Percentiles rank a stretch among this genome's conserved stretches.
Evolutionary conservation across 2,888 invertebrate species (phyloP).

Genomic region (Drosophila tripunctata): DNA sequence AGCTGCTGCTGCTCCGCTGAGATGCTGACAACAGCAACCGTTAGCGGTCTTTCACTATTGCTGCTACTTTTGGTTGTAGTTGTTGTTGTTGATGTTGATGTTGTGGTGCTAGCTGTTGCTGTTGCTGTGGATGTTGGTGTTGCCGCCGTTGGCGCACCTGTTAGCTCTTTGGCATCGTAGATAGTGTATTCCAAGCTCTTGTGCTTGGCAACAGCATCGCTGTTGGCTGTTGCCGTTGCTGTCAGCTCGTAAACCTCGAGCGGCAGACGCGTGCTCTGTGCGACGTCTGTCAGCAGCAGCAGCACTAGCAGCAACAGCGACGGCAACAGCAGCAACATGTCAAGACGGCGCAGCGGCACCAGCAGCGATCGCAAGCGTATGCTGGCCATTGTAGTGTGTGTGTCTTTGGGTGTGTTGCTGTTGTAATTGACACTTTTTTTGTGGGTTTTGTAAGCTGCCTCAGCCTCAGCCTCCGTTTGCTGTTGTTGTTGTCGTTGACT

Average conservation of each 20-base stretch:
- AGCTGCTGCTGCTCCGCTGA: conserved; percentile 40
- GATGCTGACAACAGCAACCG: conserved; percentile 50
- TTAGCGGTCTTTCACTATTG: conserved; percentile 48
- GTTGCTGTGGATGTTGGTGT: conserved; percentile 30
- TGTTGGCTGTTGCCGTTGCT: conserved; percentile 57
- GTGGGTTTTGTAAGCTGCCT: conserved; percentile 29
- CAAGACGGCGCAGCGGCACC: conserved; percentile 42
- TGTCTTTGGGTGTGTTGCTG: conserved; percentile 49
- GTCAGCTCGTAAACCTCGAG: conserved; percentile 83
- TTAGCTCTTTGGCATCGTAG: conserved; percentile 69
- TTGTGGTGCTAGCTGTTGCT: conserved; percentile 18
- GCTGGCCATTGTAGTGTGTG: conserved; percentile 40
- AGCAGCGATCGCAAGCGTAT: conserved; percentile 40
- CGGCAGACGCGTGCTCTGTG: conserved; percentile 81
- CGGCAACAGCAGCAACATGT: conserved; percentile 36
- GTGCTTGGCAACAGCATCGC: conserved; percentile 51
- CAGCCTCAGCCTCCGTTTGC: conserved; percentile 10
- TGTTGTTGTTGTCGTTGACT: conserved; percentile 18
- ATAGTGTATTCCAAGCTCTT: conserved; percentile 78
- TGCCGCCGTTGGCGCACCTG: conserved; percentile 35
- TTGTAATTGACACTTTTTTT: conserved; percentile 80
- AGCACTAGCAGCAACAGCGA: conserved; percentile 32
- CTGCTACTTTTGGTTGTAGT: conserved; percentile 43
- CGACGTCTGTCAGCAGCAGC: conserved; percentile 42
- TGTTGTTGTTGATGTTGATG: conserved; percentile 34